These are phyloP conservation scores for Oxyura jamaicensis DNA, from an alignment of 2,113 vertebrate genomes.

Conservation along the genomic window DNA sequence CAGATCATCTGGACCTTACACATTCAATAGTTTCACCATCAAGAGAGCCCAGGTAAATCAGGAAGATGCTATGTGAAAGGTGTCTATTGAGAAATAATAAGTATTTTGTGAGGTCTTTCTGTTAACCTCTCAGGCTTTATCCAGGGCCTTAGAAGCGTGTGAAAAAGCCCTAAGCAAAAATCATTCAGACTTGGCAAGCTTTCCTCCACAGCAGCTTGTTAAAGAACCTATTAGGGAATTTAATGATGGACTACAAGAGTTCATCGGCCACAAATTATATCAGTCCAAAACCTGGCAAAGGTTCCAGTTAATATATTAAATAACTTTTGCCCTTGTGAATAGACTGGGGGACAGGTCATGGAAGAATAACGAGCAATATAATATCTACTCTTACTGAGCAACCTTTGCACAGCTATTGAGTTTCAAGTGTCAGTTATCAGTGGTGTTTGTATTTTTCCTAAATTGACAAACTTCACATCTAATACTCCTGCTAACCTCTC, in stretches of 20 bases:
- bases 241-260: slow-evolving; percentile 29
- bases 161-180: slow-evolving; percentile 12
- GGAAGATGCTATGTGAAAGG: background rate
- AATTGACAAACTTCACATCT: background rate
- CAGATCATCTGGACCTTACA: background rate
- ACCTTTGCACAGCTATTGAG: background rate
- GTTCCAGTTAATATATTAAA: slow-evolving; percentile 33
- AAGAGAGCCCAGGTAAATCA: background rate
- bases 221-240: slow-evolving; percentile 23
- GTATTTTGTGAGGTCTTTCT: background rate
- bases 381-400: background rate
- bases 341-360: background rate
- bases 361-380: slow-evolving; percentile 1
- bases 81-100: background rate
- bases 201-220: background rate
- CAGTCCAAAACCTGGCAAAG: slow-evolving; percentile 25
- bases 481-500: background rate
- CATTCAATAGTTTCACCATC: background rate
- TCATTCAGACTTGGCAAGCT: background rate
- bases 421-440: slow-evolving; percentile 4
- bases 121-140: background rate
- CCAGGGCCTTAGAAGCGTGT: background rate
- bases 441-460: background rate
- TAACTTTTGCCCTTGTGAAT: slow-evolving; percentile 3
- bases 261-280: slow-evolving; percentile 31